Evolutionary conservation across 2,113 vertebrate species (phyloP), one percentile per base, ranked within the genome.

Genomic region (Malurus elegans): DNA sequence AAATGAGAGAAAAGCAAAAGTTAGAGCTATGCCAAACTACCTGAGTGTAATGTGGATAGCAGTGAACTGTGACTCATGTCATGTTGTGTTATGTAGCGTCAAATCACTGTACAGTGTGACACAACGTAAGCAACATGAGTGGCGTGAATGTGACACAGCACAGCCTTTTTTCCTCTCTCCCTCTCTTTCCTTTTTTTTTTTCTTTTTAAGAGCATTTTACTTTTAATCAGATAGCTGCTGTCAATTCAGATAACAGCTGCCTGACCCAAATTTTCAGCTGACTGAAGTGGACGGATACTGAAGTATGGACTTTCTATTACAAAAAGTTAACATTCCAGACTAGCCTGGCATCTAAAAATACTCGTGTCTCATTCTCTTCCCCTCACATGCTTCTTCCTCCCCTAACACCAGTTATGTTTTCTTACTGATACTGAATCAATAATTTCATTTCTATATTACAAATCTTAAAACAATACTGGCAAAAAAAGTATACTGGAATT

Each of bases 371-470:
- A 8, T 72, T 76, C 58, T 78, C 54, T 80, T 48, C 5, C 61
- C 47, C 58, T 23, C 23, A 31, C 26, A 21, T 8, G 2, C 28
- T 54, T 79, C 58, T 82, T 92, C 53, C 47, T 93, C 78, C 90
- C 86, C 62, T 92, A 95, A 64, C 45, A 56, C 78, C 80, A 80
- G 83, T 90, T 96, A 45, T 66, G 56, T 96, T 90, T 95, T 79
- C 88, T 87, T 92, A 86, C 93, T 96, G 95, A 97, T 93, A 88
- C 79, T 62, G 38, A 96, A 98, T 98, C 96, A 94, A 98, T 98
- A 92, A 96, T 96, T 97, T 97, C 95, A 96, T 97, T 98, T 96
- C 97, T 97, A 97, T 91, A 97, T 98, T 97, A 97, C 90, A 97
- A 97, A 97, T 90, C 97, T 98, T 97, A 96, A 98, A 96, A 98